Evolutionary conservation across 1,140 invertebrate species (phyloP).

Genomic region (Aradophagus sp.): DNA sequence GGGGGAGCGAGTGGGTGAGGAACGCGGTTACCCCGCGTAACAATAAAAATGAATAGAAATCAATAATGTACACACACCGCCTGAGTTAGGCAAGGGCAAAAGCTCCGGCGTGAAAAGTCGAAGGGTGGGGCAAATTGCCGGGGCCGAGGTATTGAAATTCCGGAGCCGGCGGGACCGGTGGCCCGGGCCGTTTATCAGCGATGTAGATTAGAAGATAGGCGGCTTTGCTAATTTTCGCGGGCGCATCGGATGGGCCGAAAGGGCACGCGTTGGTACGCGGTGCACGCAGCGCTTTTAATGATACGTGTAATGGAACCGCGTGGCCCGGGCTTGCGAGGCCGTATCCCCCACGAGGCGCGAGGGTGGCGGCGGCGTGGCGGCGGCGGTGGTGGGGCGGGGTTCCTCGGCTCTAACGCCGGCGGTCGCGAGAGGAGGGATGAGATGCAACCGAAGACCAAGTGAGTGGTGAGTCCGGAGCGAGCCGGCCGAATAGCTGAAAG

Average conservation of each 20-base stretch:
- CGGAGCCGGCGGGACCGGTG: too few species aligned
- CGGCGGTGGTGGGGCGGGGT: constrained; percentile 50
- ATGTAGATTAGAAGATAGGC: constrained; percentile 50
- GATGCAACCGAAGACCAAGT: constrained; percentile 66
- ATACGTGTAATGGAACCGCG: constrained; percentile 67
- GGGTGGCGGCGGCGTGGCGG: constrained; percentile 62
- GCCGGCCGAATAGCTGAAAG: constrained; percentile 71
- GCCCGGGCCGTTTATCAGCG: constrained; percentile 40
- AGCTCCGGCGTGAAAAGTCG: too few species aligned
- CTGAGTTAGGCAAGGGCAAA: constrained; percentile 74
- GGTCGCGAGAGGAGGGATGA: constrained; percentile 63
- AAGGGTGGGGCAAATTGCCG: too few species aligned
- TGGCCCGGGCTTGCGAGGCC: constrained; percentile 62
- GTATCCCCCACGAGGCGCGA: constrained; percentile 63
- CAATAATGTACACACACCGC: constrained; percentile 75
- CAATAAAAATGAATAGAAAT: constrained; percentile 60
- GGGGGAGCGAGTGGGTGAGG: too few species aligned
- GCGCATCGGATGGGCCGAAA: constrained; percentile 26
- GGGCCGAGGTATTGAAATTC: too few species aligned
- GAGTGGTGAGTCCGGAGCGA: constrained; percentile 68
- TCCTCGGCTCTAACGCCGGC: constrained; percentile 45
- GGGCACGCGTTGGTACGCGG: constrained; percentile 30
- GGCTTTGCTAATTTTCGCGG: constrained; percentile 39
- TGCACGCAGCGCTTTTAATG: constrained; percentile 61
- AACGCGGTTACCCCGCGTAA: constrained; percentile 28